Conservation (phyloP, 2,113 vertebrate genomes). For the Callipepla squamata region DNA sequence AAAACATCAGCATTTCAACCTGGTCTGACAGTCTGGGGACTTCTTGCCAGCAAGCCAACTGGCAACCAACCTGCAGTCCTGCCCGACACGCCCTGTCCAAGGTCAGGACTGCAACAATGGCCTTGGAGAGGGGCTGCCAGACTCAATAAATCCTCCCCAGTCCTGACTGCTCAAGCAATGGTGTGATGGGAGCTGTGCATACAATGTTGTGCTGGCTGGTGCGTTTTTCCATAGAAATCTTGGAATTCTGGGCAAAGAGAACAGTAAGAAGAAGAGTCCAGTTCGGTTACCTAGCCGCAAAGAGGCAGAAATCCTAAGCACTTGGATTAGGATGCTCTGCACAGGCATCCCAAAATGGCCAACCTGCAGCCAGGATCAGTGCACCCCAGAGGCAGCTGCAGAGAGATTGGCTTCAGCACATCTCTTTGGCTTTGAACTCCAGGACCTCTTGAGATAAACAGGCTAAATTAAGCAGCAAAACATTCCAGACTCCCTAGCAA, state of each 20-base stretch:
- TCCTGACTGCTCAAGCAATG: rapidly evolving
- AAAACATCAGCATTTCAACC: not conserved
- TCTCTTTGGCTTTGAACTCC: slow-evolving; percentile 29
- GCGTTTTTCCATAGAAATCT: not conserved
- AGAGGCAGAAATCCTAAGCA: not conserved
- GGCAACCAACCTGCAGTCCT: slow-evolving; percentile 12
- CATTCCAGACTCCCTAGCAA: slow-evolving; percentile 52
- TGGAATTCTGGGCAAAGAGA: not conserved
- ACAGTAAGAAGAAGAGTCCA: not conserved
- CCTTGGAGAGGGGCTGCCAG: slow-evolving; percentile 37
- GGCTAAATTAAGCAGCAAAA: slow-evolving; percentile 72
- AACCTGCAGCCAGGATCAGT: rapidly evolving
- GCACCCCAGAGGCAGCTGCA: not conserved
- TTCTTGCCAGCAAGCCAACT: not conserved
- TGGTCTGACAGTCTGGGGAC: not conserved
- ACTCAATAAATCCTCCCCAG: not conserved
- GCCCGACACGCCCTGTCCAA: slow-evolving; percentile 11
- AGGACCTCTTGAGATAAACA: slow-evolving; percentile 57
- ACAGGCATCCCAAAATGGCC: not conserved
- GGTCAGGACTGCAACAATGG: slow-evolving; percentile 4
- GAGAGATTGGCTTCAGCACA: not conserved
- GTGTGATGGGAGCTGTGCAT: not conserved
- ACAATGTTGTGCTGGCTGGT: rapidly evolving
- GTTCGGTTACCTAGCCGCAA: not conserved
- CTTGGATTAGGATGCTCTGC: not conserved